These are phyloP conservation scores for Myzus persicae DNA, from an alignment of 1,140 invertebrate species.

Conservation along the genomic window DNA sequence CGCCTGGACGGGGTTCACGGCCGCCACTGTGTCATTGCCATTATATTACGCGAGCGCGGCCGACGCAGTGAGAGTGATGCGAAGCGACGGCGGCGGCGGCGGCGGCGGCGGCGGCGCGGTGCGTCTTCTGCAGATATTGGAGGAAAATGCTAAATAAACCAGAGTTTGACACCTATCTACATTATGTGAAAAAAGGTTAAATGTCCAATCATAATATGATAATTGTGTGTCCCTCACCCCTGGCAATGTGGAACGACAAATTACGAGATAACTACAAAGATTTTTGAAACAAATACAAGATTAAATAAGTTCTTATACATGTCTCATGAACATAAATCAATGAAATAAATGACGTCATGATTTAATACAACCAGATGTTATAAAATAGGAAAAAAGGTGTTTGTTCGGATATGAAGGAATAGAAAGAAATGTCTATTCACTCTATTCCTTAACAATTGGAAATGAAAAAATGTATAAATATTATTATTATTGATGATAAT, in stretches of 20 bases:
- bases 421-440: too few relatives aligned
- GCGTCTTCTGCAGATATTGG: not conserved
- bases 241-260: too few relatives aligned
- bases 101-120: not conserved
- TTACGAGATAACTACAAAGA: too few relatives aligned
- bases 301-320: too few relatives aligned
- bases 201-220: not conserved
- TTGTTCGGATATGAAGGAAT: too few relatives aligned
- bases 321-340: too few relatives aligned
- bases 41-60: not conserved
- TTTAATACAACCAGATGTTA: too few relatives aligned
- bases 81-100: not conserved
- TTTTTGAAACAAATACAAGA: too few relatives aligned
- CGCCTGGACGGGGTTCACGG: constrained; percentile 10
- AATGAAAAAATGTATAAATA: not conserved
- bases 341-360: too few relatives aligned
- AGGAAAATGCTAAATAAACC: not conserved
- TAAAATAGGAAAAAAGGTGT: not conserved
- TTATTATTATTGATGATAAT: not conserved
- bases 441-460: too few relatives aligned
- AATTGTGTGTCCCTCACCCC: not conserved
- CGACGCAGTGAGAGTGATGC: constrained; percentile 3
- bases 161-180: not conserved
- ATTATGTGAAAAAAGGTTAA: not conserved
- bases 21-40: constrained; percentile 49